Evolutionary conservation across 2,797 vertebrate genomes (phyloP).

Genomic region (Girardinus metallicus): DNA sequence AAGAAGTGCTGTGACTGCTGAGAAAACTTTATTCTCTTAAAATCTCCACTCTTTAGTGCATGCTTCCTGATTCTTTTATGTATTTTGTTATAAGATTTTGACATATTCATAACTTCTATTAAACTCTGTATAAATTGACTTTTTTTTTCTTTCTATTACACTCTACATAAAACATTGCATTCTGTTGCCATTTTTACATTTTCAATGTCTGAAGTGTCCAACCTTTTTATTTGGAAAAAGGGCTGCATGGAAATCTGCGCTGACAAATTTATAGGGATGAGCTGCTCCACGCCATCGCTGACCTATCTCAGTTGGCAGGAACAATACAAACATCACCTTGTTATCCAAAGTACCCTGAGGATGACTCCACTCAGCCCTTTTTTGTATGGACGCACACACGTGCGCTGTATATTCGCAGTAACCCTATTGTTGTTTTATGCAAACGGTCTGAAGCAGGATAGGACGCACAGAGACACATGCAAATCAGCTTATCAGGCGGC

Average conservation of each 20-base stretch:
- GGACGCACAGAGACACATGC: constrained; percentile 80
- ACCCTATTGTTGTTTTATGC: constrained; percentile 87
- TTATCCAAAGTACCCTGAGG: constrained; percentile 25
- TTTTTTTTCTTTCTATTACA: neutral
- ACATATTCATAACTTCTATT: neutral
- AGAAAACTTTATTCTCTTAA: neutral
- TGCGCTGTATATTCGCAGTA: constrained; percentile 69
- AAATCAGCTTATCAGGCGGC: constrained; percentile 70
- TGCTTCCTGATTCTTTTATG: neutral
- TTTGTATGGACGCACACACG: constrained; percentile 8
- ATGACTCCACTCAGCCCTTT: constrained; percentile 19
- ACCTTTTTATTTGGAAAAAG: neutral
- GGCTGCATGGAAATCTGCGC: constrained; percentile 9
- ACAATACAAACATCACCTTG: constrained; percentile 30
- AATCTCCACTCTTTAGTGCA: neutral
- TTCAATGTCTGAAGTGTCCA: neutral
- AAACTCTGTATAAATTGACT: neutral
- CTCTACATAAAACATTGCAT: neutral
- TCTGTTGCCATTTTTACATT: neutral
- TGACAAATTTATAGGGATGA: neutral
- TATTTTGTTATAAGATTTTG: neutral
- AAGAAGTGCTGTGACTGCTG: neutral
- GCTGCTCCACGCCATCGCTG: neutral
- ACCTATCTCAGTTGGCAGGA: constrained; percentile 12
- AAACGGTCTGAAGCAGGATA: constrained; percentile 82